Evolutionary conservation across 2,888 invertebrate species (phyloP).

Genomic region (Petrolisthes manimaculis): DNA sequence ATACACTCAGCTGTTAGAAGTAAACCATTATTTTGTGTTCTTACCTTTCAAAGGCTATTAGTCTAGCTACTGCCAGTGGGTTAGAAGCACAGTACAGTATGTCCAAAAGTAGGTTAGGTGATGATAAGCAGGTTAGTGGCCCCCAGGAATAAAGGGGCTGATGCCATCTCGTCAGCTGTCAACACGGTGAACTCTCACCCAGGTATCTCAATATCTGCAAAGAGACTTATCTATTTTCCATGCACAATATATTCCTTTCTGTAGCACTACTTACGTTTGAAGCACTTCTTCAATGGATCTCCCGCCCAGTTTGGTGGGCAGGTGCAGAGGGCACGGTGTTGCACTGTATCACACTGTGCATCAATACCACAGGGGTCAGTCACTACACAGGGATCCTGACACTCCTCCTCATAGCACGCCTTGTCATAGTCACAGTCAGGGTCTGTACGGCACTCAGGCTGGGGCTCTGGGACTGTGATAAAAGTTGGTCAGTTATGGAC

Average conservation of each 20-base stretch:
- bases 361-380: conserved; percentile 84
- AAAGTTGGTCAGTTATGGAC: not conserved
- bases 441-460: conserved; percentile 68
- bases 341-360: conserved; percentile 82
- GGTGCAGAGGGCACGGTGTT: conserved; percentile 83
- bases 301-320: conserved; percentile 87
- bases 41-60: conserved; percentile 57
- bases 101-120: conserved; percentile 44
- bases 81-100: conserved; percentile 32
- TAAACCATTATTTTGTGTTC: conserved; percentile 46
- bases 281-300: conserved; percentile 86
- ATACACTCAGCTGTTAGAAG: conserved; percentile 73
- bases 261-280: conserved; percentile 79
- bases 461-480: conserved; percentile 40
- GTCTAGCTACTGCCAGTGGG: conserved; percentile 44
- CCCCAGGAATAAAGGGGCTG: conserved; percentile 20
- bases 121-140: conserved; percentile 41
- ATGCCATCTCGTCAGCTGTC: conserved; percentile 20
- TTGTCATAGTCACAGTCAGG: conserved; percentile 68
- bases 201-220: conserved; percentile 48
- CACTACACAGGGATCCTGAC: conserved; percentile 76
- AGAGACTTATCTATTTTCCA: conserved; percentile 15
- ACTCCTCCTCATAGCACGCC: conserved; percentile 68
- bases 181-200: conserved; percentile 7
- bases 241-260: conserved; percentile 2